These are phyloP conservation scores for Clytia hemisphaerica DNA, from an alignment of 30 jellyfish, hydroid and myxozoan species.

Conservation along the genomic window DNA sequence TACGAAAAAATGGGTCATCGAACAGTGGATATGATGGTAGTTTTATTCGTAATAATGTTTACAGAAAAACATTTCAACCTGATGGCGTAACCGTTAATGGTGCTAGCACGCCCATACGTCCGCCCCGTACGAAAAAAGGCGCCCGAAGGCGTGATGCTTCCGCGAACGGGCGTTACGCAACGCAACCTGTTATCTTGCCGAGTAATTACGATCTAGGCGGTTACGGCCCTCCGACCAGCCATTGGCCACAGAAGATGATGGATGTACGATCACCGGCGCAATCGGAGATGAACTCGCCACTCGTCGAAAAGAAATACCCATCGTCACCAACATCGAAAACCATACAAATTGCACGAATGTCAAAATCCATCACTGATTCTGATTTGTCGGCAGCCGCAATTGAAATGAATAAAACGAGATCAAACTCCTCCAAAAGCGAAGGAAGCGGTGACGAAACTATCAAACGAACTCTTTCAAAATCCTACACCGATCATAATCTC, in stretches of 20 bases:
- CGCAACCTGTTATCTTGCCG: constrained; percentile 18
- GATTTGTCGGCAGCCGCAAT: too few relatives aligned
- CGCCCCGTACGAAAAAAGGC: not conserved
- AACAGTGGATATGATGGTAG: constrained; percentile 35
- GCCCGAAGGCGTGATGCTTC: not conserved
- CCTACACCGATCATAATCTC: too few relatives aligned
- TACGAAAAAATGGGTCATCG: constrained; percentile 23
- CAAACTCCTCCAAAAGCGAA: too few relatives aligned
- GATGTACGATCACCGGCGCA: constrained; percentile 5
- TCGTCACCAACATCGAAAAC: too few relatives aligned
- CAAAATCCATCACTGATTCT: too few relatives aligned
- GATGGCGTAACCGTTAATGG: too few relatives aligned
- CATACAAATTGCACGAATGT: too few relatives aligned
- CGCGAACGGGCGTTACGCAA: constrained; percentile 20
- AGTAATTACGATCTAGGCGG: not conserved
- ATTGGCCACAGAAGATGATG: not conserved
- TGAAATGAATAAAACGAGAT: too few relatives aligned
- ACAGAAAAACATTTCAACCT: constrained; percentile 68
- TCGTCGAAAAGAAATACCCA: too few relatives aligned
- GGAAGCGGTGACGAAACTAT: too few relatives aligned
- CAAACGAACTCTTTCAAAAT: too few relatives aligned
- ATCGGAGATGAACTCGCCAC: too few relatives aligned
- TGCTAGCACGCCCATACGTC: not conserved
- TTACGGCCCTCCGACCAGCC: not conserved
- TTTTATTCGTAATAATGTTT: constrained; percentile 62